A percentile compares a stretch with the other conserved stretches of the same genome.
Conservation (phyloP, 2,113 vertebrate genomes). For the Tichodroma muraria region DNA sequence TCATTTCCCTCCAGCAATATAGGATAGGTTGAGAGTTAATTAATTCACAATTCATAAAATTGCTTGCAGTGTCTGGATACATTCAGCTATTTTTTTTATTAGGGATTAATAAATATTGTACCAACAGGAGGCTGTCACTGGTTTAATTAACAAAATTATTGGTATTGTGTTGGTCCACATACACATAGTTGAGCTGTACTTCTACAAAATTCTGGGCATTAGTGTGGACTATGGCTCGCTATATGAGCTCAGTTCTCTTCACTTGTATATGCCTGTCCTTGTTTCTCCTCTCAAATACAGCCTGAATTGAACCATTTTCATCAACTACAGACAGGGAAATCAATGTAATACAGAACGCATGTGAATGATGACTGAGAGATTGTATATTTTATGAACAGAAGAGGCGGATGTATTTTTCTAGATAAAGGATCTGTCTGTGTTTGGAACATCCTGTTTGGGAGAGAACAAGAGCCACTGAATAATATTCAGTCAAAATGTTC, state of each 20-base stretch:
- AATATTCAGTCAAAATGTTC: background rate
- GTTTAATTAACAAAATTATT: background rate
- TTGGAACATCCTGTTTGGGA: background rate
- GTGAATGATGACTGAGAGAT: background rate
- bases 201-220: background rate
- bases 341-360: background rate
- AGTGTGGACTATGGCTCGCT: background rate
- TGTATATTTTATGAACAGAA: background rate
- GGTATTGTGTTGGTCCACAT: background rate
- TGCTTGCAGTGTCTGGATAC: background rate
- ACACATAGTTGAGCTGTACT: background rate
- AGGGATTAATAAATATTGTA: background rate
- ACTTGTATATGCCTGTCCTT: background rate
- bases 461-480: constrained; percentile 5
- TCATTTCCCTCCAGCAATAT: background rate
- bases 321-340: background rate
- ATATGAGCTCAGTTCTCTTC: background rate
- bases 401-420: background rate
- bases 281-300: background rate
- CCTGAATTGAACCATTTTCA: background rate
- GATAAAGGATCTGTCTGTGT: background rate
- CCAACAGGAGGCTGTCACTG: background rate
- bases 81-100: background rate
- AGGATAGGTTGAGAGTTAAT: background rate
- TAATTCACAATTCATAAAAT: background rate